These are phyloP conservation scores for Bolinopsis microptera DNA, from an alignment of 37 sponge, comb jelly and placozoan genomes.

Conservation along the genomic window DNA sequence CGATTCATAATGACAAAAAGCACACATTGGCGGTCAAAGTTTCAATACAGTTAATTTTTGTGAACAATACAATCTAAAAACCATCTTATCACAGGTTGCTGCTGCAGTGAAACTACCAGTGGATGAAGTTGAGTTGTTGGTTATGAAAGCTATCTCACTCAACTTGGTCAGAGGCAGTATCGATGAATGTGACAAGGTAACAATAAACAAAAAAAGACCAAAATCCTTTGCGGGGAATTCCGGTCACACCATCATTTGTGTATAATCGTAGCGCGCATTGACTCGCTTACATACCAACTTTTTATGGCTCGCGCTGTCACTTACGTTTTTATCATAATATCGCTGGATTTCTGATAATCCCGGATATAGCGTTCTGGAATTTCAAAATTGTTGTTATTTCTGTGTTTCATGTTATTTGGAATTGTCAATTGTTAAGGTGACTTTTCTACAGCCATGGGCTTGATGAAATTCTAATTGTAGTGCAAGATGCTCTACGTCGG, in stretches of 20 bases:
- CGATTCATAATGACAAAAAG: too few relatives aligned
- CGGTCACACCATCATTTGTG: neutral
- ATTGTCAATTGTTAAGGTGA: too few relatives aligned
- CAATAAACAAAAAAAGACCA: neutral
- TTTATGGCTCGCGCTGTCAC: neutral
- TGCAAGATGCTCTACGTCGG: too few relatives aligned
- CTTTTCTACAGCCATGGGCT: too few relatives aligned
- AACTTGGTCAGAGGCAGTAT: slow-evolving; percentile 80
- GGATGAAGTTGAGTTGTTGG: slow-evolving; percentile 80
- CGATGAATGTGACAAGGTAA: slow-evolving; percentile 63
- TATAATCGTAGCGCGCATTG: neutral
- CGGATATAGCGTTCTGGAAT: neutral
- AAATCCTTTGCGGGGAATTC: neutral
- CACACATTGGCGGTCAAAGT: too few relatives aligned
- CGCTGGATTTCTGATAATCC: neutral
- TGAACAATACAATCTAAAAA: too few relatives aligned
- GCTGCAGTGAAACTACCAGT: slow-evolving; percentile 31
- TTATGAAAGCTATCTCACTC: slow-evolving; percentile 85
- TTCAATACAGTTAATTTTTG: too few relatives aligned
- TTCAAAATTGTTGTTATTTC: too few relatives aligned
- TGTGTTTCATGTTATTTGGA: too few relatives aligned
- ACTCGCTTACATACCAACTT: neutral
- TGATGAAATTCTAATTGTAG: too few relatives aligned
- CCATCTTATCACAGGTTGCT: neutral
- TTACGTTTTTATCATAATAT: neutral